Conservation (phyloP, 2,888 invertebrate species). For the Rhimphoctona megacephalus region DNA sequence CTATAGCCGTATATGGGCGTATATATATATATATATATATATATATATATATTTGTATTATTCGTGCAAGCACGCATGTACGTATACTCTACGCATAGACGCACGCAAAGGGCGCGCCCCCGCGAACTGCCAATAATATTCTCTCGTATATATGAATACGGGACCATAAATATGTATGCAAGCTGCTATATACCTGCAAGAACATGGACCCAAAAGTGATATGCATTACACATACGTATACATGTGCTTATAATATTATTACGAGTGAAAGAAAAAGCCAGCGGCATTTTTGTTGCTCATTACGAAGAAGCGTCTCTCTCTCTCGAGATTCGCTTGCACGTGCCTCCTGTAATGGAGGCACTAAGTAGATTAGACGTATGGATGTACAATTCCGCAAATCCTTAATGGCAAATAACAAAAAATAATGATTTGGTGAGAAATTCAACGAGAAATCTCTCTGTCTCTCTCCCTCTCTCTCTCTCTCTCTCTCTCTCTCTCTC, state of each 20-base stretch:
- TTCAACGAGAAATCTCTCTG: slow-evolving; percentile 19
- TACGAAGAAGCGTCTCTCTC: slow-evolving; percentile 56
- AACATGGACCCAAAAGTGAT: not conserved
- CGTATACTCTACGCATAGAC: slow-evolving; percentile 48
- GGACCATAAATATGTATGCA: not conserved
- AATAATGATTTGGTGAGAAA: slow-evolving; percentile 29
- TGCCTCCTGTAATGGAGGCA: slow-evolving; percentile 74
- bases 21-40: too few relatives aligned
- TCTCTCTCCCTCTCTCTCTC: slow-evolving; percentile 4
- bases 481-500: slow-evolving; percentile 22
- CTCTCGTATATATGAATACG: not conserved
- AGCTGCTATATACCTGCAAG: not conserved
- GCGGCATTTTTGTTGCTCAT: slow-evolving; percentile 63
- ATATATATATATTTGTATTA: slow-evolving; percentile 38
- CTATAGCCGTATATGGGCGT: not conserved
- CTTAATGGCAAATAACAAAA: not conserved
- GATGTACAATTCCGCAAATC: slow-evolving; percentile 46
- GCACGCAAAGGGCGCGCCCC: slow-evolving; percentile 49
- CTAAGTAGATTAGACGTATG: slow-evolving; percentile 76
- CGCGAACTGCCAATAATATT: slow-evolving; percentile 41
- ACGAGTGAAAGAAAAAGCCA: slow-evolving; percentile 42
- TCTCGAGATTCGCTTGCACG: slow-evolving; percentile 68
- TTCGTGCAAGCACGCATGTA: slow-evolving; percentile 62
- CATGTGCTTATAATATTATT: slow-evolving; percentile 48
- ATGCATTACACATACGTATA: not conserved